phyloP scores from a whole-genome alignment of 2,797 vertebrate genomes.

The Iguana delicatissima region DNA sequence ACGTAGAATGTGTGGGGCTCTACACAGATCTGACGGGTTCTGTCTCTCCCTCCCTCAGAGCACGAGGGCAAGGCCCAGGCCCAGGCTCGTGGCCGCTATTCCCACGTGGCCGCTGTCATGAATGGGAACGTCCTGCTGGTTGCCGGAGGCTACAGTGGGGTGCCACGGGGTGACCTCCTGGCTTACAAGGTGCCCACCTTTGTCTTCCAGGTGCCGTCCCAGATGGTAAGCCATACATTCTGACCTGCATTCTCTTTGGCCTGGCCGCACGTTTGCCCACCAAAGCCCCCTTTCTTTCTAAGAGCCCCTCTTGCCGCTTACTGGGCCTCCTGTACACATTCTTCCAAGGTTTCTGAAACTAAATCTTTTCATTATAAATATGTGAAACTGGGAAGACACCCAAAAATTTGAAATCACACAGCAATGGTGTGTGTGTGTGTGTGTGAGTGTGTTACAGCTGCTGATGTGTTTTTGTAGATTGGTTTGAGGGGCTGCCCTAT shows the following conservation, averaged over 20 bases:
- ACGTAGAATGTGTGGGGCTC: too few species aligned
- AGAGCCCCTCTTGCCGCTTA: too few species aligned
- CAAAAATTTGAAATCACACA: too few species aligned
- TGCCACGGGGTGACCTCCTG: conserved; percentile 88
- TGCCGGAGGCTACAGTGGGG: conserved; percentile 91
- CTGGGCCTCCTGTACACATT: too few species aligned
- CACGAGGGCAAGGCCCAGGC: conserved; percentile 82
- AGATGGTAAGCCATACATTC: conserved; percentile 66
- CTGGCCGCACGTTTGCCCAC: accelerated
- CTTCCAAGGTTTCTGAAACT: too few species aligned
- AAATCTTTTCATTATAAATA: too few species aligned
- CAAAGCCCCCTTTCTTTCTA: too few species aligned
- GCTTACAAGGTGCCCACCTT: conserved; percentile 92
- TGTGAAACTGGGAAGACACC: too few species aligned
- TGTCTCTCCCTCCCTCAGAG: conserved; percentile 2
- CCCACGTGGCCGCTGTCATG: conserved; percentile 91
- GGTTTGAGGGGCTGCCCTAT: neutral
- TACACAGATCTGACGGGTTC: neutral
- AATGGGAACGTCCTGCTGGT: conserved; percentile 91
- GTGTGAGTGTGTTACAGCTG: too few species aligned
- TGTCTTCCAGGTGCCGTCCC: conserved; percentile 77
- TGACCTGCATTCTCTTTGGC: too few species aligned
- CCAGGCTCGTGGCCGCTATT: conserved; percentile 85
- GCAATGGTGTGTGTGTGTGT: too few species aligned
- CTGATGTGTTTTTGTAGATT: neutral